phyloP scores from a whole-genome alignment of 1,140 invertebrate species.

The Drosophila saltans region DNA sequence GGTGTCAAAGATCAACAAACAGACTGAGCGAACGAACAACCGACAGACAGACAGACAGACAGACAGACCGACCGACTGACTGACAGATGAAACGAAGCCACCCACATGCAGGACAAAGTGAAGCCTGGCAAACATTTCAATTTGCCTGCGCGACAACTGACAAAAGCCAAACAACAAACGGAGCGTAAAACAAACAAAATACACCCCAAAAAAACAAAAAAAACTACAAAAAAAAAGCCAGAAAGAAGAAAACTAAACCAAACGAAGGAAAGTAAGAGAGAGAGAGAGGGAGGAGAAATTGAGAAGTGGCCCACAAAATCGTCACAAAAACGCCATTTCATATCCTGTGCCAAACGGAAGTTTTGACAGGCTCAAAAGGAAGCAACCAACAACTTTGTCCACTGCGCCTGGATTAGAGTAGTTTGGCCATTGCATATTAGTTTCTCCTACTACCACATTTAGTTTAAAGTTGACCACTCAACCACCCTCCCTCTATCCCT shows the following conservation, averaged over 20 bases:
- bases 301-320: slow-evolving; percentile 77
- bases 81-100: slow-evolving; percentile 3
- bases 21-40: slow-evolving; percentile 24
- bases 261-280: neutral
- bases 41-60: neutral
- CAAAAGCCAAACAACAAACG: slow-evolving; percentile 73
- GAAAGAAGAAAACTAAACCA: neutral
- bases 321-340: slow-evolving; percentile 68
- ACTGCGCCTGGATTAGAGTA: slow-evolving; percentile 45
- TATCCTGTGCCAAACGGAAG: slow-evolving; percentile 72
- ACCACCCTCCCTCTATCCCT: too few species aligned
- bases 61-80: neutral
- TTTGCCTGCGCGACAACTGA: slow-evolving; percentile 69
- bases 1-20: slow-evolving; percentile 79
- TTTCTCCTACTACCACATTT: neutral
- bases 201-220: slow-evolving; percentile 8
- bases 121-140: slow-evolving; percentile 76
- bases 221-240: slow-evolving; percentile 17
- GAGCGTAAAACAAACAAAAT: slow-evolving; percentile 13
- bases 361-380: slow-evolving; percentile 51
- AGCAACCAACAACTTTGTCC: slow-evolving; percentile 45
- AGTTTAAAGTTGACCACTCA: neutral
- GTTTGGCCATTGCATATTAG: slow-evolving; percentile 7
- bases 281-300: slow-evolving; percentile 29
- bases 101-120: neutral